Evolutionary conservation across 2,113 vertebrate species (phyloP).

Genomic region (Chamaea fasciata): DNA sequence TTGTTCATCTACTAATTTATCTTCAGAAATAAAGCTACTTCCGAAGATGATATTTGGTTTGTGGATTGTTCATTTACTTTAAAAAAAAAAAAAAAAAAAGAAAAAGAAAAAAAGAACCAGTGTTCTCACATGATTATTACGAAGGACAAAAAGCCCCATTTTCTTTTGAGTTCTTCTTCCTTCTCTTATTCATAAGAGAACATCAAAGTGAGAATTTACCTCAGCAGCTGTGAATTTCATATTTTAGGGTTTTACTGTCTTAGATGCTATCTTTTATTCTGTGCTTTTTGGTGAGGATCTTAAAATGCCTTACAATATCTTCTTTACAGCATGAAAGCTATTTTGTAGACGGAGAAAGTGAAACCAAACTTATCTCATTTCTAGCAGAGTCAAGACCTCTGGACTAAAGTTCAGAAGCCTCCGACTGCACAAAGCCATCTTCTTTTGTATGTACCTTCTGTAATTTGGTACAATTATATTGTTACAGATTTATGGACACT

Average conservation of each 20-base stretch:
- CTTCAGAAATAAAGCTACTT: neutral
- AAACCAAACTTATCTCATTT: neutral
- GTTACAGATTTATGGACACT: neutral
- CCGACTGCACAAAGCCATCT: neutral
- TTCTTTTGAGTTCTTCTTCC: neutral
- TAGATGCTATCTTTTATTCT: neutral
- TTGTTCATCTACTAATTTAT: neutral
- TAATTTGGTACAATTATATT: neutral
- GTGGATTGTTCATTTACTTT: neutral
- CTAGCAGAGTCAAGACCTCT: neutral
- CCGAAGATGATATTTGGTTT: neutral
- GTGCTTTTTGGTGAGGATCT: neutral
- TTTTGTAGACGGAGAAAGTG: neutral
- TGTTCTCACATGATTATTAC: neutral
- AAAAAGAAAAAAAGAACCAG: accelerated
- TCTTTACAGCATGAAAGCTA: neutral
- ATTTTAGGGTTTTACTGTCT: neutral
- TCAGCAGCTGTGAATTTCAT: neutral
- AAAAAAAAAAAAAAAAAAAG: neutral
- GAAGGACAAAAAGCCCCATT: neutral
- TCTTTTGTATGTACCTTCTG: neutral
- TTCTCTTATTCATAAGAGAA: neutral
- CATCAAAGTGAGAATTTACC: neutral
- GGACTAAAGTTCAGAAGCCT: neutral
- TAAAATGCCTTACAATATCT: neutral